phyloP scores from a whole-genome alignment of 2,888 invertebrate species.

The Geotrupes spiniger region DNA sequence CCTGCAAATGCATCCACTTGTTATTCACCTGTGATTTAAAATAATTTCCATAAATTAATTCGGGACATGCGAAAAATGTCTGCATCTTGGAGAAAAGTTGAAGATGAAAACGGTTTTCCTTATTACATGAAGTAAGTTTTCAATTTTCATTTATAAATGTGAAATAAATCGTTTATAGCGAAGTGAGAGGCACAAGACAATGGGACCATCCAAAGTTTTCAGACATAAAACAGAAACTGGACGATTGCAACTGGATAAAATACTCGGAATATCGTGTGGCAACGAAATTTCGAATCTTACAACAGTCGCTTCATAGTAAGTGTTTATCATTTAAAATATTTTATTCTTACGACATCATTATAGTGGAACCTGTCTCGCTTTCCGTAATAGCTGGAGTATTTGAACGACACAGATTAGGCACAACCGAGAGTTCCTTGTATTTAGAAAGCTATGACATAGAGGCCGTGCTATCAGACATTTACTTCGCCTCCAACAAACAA shows the following conservation, averaged over 20 bases:
- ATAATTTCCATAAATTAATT: neutral
- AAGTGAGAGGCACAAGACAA: constrained; percentile 52
- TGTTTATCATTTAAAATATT: constrained; percentile 24
- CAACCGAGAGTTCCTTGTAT: constrained; percentile 65
- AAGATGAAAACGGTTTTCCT: constrained; percentile 61
- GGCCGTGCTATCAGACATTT: constrained; percentile 70
- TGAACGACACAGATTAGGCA: constrained; percentile 66
- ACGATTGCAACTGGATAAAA: constrained; percentile 67
- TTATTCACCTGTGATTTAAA: constrained; percentile 8
- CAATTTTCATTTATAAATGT: constrained; percentile 5
- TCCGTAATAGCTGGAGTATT: constrained; percentile 68
- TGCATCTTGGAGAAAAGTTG: constrained; percentile 55
- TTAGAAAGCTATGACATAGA: constrained; percentile 68
- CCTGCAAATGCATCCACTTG: constrained; percentile 8
- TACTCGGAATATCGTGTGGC: constrained; percentile 76
- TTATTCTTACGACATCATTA: constrained; percentile 18
- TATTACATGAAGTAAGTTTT: constrained; percentile 58
- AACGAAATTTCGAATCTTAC: constrained; percentile 64
- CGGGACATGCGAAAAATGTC: constrained; percentile 20
- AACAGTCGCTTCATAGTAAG: constrained; percentile 65
- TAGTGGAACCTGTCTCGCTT: constrained; percentile 43
- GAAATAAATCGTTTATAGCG: constrained; percentile 42
- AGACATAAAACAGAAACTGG: constrained; percentile 56
- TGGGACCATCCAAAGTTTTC: constrained; percentile 62
- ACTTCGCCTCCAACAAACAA: constrained; percentile 69